These are phyloP conservation scores for Vannuccia rotundouncinata DNA, from an alignment of 2,888 invertebrate species.

Conservation along the genomic window DNA sequence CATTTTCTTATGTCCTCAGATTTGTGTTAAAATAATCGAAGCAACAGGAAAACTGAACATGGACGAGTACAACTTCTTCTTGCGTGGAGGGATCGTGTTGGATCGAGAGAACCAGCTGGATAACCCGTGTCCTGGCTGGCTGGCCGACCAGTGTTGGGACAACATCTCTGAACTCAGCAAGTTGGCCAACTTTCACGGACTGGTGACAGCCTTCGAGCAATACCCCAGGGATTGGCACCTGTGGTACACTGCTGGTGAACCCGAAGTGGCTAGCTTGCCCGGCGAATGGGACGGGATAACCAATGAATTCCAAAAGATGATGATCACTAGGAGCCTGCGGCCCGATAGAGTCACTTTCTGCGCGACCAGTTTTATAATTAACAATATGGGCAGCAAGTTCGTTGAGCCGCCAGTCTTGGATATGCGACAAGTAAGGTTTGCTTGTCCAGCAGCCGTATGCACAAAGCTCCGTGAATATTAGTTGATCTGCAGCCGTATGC, in stretches of 20 bases:
- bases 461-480: too few species aligned
- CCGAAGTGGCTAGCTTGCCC: conserved; percentile 69
- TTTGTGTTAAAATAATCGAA: conserved; percentile 75
- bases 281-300: conserved; percentile 77
- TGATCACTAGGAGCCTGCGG: conserved; percentile 72
- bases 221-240: conserved; percentile 71
- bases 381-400: conserved; percentile 70
- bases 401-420: conserved; percentile 79
- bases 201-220: conserved; percentile 71
- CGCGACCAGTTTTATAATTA: conserved; percentile 68
- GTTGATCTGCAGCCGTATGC: too few species aligned
- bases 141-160: conserved; percentile 77
- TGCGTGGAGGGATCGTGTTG: conserved; percentile 76
- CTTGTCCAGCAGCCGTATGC: too few species aligned
- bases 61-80: conserved; percentile 72
- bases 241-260: conserved; percentile 71
- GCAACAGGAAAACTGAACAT: conserved; percentile 67
- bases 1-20: conserved; percentile 62
- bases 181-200: conserved; percentile 74
- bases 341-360: conserved; percentile 77
- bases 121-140: conserved; percentile 72
- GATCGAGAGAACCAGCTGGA: conserved; percentile 75
- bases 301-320: conserved; percentile 75
- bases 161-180: conserved; percentile 81
- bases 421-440: conserved; percentile 58